Evolutionary conservation across 35 echinoderm and acorn worm species (phyloP).

Genomic region (Heliocidaris erythrogramma): DNA sequence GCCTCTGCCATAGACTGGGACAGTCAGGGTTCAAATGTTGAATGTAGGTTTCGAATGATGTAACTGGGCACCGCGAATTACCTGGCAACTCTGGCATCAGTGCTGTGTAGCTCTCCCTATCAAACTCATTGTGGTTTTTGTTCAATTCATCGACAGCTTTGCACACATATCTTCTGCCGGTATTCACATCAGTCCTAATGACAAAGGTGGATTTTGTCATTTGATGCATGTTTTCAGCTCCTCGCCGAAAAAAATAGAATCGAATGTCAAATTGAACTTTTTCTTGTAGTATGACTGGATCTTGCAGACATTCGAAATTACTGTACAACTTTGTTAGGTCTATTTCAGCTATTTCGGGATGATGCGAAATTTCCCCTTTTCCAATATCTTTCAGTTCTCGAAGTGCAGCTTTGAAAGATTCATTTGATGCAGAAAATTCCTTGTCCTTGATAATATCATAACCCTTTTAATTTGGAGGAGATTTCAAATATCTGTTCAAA

Average conservation of each 20-base stretch:
- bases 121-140: conserved; percentile 37
- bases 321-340: background rate
- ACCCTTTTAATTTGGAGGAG: background rate
- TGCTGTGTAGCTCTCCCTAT: conserved; percentile 31
- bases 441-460: conserved; percentile 31
- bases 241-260: conserved; percentile 44
- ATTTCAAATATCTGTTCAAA: background rate
- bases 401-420: conserved; percentile 37
- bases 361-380: conserved; percentile 29
- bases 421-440: background rate
- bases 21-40: conserved; percentile 25
- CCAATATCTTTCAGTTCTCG: conserved; percentile 40
- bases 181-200: conserved; percentile 22
- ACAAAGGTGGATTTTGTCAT: conserved; percentile 44
- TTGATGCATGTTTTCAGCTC: conserved; percentile 44
- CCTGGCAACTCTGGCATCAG: conserved; percentile 37
- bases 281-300: conserved; percentile 23
- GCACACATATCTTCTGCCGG: background rate
- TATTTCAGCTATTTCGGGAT: conserved; percentile 9
- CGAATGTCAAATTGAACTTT: conserved; percentile 49
- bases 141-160: conserved; percentile 41
- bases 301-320: background rate
- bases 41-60: conserved; percentile 40
- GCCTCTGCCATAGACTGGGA: conserved; percentile 7
- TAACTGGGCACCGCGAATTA: conserved; percentile 28